phyloP scores from a whole-genome alignment of 2,888 invertebrate genomes.

The Eutolmus rufibarbis region DNA sequence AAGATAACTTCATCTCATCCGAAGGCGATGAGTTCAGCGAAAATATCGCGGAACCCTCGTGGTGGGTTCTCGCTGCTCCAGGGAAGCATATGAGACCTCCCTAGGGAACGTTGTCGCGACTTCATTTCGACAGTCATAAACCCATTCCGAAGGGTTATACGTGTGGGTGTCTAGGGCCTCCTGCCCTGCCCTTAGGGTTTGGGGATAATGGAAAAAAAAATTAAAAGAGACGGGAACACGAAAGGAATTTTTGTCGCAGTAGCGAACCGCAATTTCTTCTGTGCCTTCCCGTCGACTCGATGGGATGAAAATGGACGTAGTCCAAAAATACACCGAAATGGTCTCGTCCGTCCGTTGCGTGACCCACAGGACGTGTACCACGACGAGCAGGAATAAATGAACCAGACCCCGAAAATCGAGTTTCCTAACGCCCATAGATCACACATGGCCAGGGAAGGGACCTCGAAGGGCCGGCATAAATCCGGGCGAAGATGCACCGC shows the following conservation, averaged over 20 bases:
- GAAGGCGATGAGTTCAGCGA: neutral
- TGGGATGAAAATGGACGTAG: neutral
- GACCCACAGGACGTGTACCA: neutral
- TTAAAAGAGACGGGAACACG: neutral
- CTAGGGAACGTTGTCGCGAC: neutral
- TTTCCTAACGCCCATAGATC: neutral
- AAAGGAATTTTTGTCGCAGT: constrained; percentile 14
- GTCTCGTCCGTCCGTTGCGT: neutral
- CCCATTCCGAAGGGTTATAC: neutral
- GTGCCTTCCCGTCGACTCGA: neutral
- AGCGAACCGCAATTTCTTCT: neutral
- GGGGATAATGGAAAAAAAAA: neutral
- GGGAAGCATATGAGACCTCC: neutral
- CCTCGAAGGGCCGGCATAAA: neutral
- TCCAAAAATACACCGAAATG: neutral
- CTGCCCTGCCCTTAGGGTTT: neutral
- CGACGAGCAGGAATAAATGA: neutral
- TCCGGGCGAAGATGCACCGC: neutral
- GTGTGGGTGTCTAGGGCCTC: neutral
- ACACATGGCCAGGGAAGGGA: neutral
- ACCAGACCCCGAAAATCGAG: neutral
- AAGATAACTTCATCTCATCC: neutral
- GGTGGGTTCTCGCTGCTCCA: neutral
- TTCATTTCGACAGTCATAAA: neutral
- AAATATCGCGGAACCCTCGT: neutral